Evolutionary conservation across 2,113 vertebrate species (phyloP), one percentile per base, ranked within the genome.

Genomic region (Calyptomena viridis): DNA sequence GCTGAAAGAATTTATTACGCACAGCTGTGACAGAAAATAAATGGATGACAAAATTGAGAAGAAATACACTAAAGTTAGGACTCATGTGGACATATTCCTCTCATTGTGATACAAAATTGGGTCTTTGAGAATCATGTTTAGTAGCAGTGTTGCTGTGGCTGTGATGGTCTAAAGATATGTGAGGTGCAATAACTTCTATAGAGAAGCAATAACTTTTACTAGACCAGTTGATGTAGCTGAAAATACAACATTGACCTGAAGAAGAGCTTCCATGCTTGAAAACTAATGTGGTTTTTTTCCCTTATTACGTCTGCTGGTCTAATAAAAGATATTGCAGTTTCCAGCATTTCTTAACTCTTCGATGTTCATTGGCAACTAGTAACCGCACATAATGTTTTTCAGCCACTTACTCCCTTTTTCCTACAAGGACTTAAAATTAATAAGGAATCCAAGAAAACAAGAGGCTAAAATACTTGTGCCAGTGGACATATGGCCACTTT

Each of bases 11-110:
- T 95, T 85, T 94, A 95, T 89, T 94, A 86, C 83, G 87, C 64
- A 90, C 81, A 93, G 83, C 81, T 93, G 89, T 95, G 83, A 93
- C 86, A 94, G 84, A 95, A 94, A 97, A 97, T 90, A 95, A 92
- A 94, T 92, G 90, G 90, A 88, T 78, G 47, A 86, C 79, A 92
- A 96, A 93, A 94, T 8, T 75, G 84, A 92, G 81, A 88, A 93
- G 92, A 94, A 94, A 85, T 86, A 84, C 60, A 84, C 62, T 79
- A 63, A 93, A 94, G 68, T 88, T 94, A 93, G 72, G 84, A 87
- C 63, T 80, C 78, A 66, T 56, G 35, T 84, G 85, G 79, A 94
- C 84, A 59, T 67, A 71, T 46, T 84, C 64, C 35, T 66, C 52
- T 56, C 74, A 63, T 71, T 90, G 79, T 1, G 10, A 74, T 83